Evolutionary conservation across 2,113 vertebrate species (phyloP).

Genomic region (Labrus mixtus): DNA sequence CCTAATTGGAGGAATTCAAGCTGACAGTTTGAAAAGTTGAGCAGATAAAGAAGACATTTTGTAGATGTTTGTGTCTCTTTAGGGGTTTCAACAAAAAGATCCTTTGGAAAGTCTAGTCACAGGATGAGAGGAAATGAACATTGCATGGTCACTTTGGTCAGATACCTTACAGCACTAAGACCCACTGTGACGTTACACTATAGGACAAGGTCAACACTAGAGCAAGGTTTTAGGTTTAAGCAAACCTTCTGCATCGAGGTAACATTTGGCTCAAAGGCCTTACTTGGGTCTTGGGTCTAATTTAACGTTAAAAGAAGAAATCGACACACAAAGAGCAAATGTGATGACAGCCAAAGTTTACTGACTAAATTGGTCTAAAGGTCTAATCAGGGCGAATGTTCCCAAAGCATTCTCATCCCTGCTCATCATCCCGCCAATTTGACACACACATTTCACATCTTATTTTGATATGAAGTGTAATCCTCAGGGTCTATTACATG

Average conservation of each 20-base stretch:
- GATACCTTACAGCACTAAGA: no score
- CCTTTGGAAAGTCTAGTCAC: constrained; percentile 23
- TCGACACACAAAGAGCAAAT: background rate
- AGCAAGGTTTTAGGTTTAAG: background rate
- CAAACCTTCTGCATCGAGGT: background rate
- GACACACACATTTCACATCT: no score
- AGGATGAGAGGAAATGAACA: constrained; percentile 20
- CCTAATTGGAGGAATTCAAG: background rate
- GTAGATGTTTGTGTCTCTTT: background rate
- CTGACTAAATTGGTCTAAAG: background rate
- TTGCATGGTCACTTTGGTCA: background rate
- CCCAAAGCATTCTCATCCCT: no score
- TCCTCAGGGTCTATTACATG: no score
- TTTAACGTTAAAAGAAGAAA: constrained; percentile 14
- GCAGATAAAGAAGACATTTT: background rate
- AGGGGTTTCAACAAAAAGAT: constrained; percentile 18
- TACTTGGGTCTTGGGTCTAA: constrained; percentile 10
- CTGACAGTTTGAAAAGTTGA: background rate
- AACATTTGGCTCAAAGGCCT: background rate
- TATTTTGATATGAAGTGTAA: no score
- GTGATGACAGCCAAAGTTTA: background rate
- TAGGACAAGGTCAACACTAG: no score
- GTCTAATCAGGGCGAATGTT: no score
- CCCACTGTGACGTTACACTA: no score
- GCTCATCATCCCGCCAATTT: no score